Base-by-base conservation (phyloP, 2,888 invertebrate species). In the Mythimna ferrago region DNA sequence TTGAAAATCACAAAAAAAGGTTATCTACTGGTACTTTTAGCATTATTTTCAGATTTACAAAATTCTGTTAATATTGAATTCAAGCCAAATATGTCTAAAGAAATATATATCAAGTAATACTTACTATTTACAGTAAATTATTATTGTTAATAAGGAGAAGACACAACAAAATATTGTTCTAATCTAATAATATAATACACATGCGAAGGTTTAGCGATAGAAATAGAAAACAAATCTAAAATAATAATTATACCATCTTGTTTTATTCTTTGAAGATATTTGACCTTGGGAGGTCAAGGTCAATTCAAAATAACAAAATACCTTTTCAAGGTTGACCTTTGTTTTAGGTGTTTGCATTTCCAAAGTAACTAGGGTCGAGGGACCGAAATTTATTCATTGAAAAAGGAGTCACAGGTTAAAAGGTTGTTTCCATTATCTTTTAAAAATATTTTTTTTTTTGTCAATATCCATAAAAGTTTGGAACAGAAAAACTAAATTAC, bases 201-300 rank as follows among this genome's bases (percentile, higher is more conserved):
- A 84, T 83, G 84, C 84, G 60, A 51, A 73, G 72, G 64, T 80
- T 85, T 78, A 82, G 76, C 51, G 54, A 68, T 62, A 80, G 68
- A 71, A 61, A 77, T 60, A 78, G 54, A 73, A 71, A 73, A 65
- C 16, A 21, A 48, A n/a, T 51, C 58, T 68, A 70, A 44, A 26
- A 44, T 41, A 71, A 54, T 32, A 64, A 56, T 48, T 66, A 70
- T 74, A 83, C 84, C 76, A 83, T 84, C 81, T 19, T 51, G 62
- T 32, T 21, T 69, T 51, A 26, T 58, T n/a, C 9, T 21, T 19
- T n/a, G 1, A 14, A 53, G 11, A 21, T 14, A 68, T 32, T 38
- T 56, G 10, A 65, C 14, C 11, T 65, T 56, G 10, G 5, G 9
- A 21, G 21, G 38, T 71, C 38, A 72, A 57, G 57, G 44, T 65